Evolutionary conservation across 2,888 invertebrate genomes (phyloP), one percentile per base, ranked within the genome.

Genomic region (Shargacucullia verbasci): DNA sequence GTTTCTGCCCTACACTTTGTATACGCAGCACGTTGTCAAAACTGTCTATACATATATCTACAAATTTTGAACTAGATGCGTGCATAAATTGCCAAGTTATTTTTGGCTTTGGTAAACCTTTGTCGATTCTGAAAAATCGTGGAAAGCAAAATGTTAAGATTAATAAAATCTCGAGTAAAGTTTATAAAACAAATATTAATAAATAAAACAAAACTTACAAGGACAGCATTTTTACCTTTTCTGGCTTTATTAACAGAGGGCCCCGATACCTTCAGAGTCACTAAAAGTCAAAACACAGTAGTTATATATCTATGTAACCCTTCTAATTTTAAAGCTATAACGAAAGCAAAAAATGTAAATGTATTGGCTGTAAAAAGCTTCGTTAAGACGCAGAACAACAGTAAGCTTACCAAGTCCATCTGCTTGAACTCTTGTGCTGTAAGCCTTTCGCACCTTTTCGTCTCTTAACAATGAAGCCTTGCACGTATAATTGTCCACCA

Each of bases 401-500:
- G 25, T 9, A 35, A 25, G 5, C 62, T 59, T 64, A 74, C 74
- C 27, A 8, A 74, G 13, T 33, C 71, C 79, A 34, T 20, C 44
- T 34, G 66, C 38, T 45, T 45, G 15, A 12, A 79, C 59, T n/a
- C 13, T 20, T 9, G 71, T 77, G 0, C 1, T n/a, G 33, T 50
- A 70, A 0, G 10, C 10, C 49, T 66, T 76, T 2, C 14, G 13
- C 10, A 46, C 15, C 33, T 59, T 33, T 6, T 47, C 58, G 12
- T 66, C 48, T 2, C 59, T 31, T 27, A 44, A 46, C 13, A 76
- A 64, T 4, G 29, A 39, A 8, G 66, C 66, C 53, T 43, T 54
- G 37, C 73, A 74, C 2, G 31, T 8, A 15, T 78, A 78, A 41
- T 56, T 61, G 20, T 72, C 65, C 25, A 15, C 53, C 49, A 62